Percentiles rank a stretch among this genome's conserved stretches.
Evolutionary conservation across 2,113 vertebrate genomes (phyloP).

Genomic region (Axis porcinus): DNA sequence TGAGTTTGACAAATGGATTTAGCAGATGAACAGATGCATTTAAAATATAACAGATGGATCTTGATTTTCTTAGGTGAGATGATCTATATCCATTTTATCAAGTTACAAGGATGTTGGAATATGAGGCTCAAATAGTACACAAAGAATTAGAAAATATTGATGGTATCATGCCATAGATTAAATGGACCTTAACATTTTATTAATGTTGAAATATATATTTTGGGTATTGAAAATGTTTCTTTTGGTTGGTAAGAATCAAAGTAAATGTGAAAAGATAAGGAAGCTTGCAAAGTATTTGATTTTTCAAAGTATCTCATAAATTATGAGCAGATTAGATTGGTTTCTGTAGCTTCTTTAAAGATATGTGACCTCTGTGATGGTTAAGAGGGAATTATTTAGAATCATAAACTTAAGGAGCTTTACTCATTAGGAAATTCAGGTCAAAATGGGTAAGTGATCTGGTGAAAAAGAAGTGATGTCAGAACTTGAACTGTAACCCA

Average conservation of each 20-base stretch:
- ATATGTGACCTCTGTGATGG: not conserved
- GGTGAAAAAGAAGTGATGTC: not conserved
- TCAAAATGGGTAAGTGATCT: not conserved
- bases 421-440: not conserved
- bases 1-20: conserved; percentile 69
- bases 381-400: not conserved
- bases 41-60: conserved; percentile 67
- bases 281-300: not conserved
- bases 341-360: not conserved
- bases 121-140: conserved; percentile 4
- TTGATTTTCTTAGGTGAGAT: conserved; percentile 65
- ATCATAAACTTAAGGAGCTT: not conserved
- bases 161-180: not conserved
- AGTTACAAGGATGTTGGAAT: conserved; percentile 44
- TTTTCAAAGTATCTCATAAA: not conserved
- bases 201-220: conserved; percentile 33
- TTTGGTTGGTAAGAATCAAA: not conserved
- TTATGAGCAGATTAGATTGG: not conserved
- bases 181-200: conserved; percentile 45
- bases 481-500: not conserved
- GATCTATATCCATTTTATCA: conserved; percentile 65
- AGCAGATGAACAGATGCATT: conserved; percentile 70
- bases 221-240: not conserved
- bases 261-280: not conserved
- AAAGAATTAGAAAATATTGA: conserved; percentile 49